Percentiles rank a stretch among this genome's conserved stretches.
Evolutionary conservation across 2,113 vertebrate genomes (phyloP).

Genomic region (Saguinus imperator): DNA sequence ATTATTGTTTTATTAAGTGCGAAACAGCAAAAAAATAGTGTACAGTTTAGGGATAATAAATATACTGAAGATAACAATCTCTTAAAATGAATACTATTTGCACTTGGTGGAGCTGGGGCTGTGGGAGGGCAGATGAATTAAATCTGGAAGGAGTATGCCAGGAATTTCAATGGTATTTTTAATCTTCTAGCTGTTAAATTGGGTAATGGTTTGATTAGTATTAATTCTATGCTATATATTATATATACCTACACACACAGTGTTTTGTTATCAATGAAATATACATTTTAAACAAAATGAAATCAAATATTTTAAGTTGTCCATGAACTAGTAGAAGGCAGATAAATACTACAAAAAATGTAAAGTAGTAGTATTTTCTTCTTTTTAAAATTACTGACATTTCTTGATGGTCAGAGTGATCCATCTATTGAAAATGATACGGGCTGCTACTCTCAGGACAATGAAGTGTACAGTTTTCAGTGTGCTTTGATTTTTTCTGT

Average conservation of each 20-base stretch:
- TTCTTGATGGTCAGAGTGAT: background rate
- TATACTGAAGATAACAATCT: background rate
- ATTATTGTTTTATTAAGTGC: background rate
- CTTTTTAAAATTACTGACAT: background rate
- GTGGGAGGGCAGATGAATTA: background rate
- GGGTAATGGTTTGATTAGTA: background rate
- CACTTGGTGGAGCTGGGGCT: background rate
- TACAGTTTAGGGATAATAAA: background rate
- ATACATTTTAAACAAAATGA: background rate
- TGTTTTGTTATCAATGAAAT: background rate
- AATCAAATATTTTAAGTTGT: background rate
- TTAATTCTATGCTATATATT: background rate
- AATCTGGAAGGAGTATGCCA: background rate
- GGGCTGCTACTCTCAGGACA: background rate
- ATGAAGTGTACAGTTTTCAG: background rate
- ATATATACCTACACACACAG: background rate
- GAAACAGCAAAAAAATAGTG: background rate
- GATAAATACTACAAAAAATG: background rate
- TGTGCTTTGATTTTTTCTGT: background rate
- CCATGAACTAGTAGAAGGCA: background rate
- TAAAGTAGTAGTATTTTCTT: background rate
- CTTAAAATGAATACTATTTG: background rate
- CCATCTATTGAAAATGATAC: background rate
- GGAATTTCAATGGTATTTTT: background rate
- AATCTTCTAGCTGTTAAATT: background rate